A percentile compares a stretch with the other conserved stretches of the same genome.
phyloP scores from a whole-genome alignment of 2,888 invertebrate genomes.

The Philaethria dido region DNA sequence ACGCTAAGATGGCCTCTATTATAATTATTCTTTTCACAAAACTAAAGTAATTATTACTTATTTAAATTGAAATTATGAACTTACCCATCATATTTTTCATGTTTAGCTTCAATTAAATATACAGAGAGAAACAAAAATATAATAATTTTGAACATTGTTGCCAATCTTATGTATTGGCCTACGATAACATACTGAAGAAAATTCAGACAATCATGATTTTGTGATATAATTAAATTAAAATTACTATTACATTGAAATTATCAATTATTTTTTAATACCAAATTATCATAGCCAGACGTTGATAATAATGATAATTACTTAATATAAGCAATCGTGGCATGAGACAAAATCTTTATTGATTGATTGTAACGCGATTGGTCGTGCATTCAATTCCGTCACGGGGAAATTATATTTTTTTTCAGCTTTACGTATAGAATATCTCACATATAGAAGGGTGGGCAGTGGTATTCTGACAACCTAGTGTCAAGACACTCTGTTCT shows the following conservation, averaged over 20 bases:
- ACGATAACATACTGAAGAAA: neutral
- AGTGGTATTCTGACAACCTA: no score
- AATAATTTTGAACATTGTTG: conserved; percentile 45
- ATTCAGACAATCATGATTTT: neutral
- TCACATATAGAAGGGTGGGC: no score
- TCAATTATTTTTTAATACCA: neutral
- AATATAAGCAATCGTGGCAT: no score
- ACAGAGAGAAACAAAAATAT: conserved; percentile 51
- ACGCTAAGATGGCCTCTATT: no score
- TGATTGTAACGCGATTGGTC: no score
- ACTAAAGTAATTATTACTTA: no score
- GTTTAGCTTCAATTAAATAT: conserved; percentile 55
- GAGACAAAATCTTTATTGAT: no score
- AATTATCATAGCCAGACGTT: neutral
- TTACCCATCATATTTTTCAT: conserved; percentile 68
- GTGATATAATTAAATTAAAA: neutral
- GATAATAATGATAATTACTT: conserved; percentile 3
- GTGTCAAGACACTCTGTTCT: no score
- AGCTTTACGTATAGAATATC: no score
- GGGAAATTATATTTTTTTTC: no score
- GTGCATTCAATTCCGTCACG: no score
- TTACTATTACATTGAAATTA: neutral
- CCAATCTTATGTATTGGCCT: conserved; percentile 15
- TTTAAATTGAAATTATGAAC: conserved; percentile 28
- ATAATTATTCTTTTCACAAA: no score